Evolutionary conservation across 2,797 vertebrate genomes (phyloP), one percentile per base, ranked within the genome.

Genomic region (Paedocypris micromegethes): DNA sequence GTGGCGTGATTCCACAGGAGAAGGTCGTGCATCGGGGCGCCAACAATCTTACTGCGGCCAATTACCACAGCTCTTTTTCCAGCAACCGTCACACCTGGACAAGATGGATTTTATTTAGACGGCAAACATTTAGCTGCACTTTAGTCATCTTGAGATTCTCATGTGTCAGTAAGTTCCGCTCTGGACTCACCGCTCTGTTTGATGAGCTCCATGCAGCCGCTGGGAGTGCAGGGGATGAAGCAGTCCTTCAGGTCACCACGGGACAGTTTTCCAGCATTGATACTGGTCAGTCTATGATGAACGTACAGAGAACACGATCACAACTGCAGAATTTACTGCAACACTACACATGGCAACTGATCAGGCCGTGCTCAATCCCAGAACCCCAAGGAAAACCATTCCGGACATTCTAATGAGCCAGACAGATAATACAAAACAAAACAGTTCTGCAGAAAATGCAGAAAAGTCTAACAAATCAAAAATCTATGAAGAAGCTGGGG

Each of bases 161-260:
- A 53, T 5, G 55, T n/a, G 8, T 39, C 9, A 2, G 42, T 5
- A 23, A 23, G 23, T 23, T 23, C 23, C 23, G 23, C 23, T 23
- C 23, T 23, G 23, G 23, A 23, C 1, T 41, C 74, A 98, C 97
- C 97, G 55, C 95, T 95, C 78, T 93, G 88, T 79, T 81, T 91
- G 87, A 99, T 98, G 59, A 99, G 89, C 79, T 97, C 93, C 93
- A 99, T 90, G 87, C 97, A 99, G 80, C 96, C 96, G 77, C 95
- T 98, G 3, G 96, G 95, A 0, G 97, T 98, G 84, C 97, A 98
- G 1, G 97, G 96, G 78, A 98, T 91, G 85, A 98, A 97, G 81
- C 96, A 98, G 81, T 94, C 89, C 1, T 84, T 86, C 5, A 98
- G 83, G 77, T 99, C 93, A 6, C 97, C 97, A 70, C 96, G 93